phyloP scores from a whole-genome alignment of 2,113 vertebrate genomes.

The Nothoprocta pentlandii region DNA sequence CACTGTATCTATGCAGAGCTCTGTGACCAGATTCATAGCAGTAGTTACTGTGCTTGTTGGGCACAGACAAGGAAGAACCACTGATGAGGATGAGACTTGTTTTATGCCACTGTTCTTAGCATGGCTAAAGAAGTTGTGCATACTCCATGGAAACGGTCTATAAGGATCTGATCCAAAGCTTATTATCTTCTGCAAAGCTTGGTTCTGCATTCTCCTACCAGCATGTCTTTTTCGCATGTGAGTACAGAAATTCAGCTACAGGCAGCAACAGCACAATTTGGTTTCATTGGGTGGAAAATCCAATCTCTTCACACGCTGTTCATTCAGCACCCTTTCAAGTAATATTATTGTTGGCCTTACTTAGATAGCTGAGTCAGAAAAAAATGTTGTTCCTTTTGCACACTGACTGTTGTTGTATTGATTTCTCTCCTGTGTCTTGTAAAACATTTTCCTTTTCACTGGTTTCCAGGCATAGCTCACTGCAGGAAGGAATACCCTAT shows the following conservation, averaged over 20 bases:
- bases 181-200: neutral
- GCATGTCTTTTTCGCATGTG: accelerated
- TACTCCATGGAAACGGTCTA: neutral
- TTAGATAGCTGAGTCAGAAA: neutral
- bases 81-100: neutral
- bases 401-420: neutral
- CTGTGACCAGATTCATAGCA: neutral
- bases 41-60: neutral
- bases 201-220: neutral
- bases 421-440: conserved; percentile 21
- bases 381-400: neutral
- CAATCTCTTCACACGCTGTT: neutral
- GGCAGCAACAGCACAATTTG: neutral
- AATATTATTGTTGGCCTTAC: neutral
- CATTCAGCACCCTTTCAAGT: neutral
- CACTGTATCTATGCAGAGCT: conserved; percentile 35
- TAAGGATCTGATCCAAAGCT: neutral
- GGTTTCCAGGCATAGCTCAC: neutral
- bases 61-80: accelerated
- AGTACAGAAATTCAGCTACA: neutral
- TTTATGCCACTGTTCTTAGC: neutral
- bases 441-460: neutral
- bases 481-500: neutral
- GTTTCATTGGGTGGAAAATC: conserved; percentile 10
- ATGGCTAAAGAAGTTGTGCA: neutral